These are phyloP conservation scores for Tolmerus cingulatus DNA, from an alignment of 2,888 invertebrate genomes.

Conservation along the genomic window DNA sequence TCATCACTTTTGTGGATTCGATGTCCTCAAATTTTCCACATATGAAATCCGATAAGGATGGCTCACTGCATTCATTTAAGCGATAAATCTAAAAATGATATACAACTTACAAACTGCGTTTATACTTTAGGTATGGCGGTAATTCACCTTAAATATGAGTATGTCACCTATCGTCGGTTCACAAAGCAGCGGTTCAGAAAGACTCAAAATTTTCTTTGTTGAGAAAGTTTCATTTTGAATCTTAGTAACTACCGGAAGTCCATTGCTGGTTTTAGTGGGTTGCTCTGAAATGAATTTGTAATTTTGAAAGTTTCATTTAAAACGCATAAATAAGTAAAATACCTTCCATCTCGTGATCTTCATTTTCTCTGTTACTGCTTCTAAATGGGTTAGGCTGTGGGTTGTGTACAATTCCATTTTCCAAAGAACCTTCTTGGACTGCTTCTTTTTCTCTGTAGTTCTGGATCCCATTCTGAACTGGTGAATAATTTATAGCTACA, in stretches of 20 bases:
- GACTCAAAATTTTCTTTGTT: neutral
- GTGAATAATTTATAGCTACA: neutral
- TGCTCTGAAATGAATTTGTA: neutral
- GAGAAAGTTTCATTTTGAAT: neutral
- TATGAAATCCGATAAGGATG: neutral
- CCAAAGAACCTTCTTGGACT: neutral
- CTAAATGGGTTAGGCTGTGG: neutral
- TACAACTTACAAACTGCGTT: neutral
- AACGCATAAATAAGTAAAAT: neutral
- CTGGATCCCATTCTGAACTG: neutral
- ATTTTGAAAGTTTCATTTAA: neutral
- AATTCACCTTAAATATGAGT: slow-evolving; percentile 3
- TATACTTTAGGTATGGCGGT: neutral
- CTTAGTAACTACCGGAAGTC: neutral
- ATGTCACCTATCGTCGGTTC: neutral
- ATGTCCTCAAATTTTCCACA: neutral
- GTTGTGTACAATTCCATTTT: neutral
- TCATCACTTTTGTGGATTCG: neutral
- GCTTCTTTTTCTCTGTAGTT: neutral
- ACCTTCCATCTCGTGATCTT: neutral
- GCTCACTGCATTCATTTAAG: neutral
- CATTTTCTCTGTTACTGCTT: neutral
- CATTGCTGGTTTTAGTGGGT: neutral
- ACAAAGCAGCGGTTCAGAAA: neutral
- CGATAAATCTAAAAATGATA: neutral